A percentile compares a stretch with the other conserved stretches of the same genome.
Conservation (phyloP, 1,140 invertebrate genomes). For the Formica selysi region DNA sequence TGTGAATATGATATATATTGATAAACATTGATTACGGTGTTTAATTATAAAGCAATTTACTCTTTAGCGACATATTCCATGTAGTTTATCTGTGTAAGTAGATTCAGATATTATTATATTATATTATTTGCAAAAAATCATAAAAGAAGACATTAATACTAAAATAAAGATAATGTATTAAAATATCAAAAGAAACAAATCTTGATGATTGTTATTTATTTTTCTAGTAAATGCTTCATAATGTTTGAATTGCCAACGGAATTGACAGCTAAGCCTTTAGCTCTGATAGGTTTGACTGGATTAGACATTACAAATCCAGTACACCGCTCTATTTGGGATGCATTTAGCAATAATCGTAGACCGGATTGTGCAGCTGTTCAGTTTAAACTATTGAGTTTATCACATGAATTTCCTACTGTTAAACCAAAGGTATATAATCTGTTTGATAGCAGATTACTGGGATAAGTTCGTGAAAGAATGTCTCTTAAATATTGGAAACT, state of each 20-base stretch:
- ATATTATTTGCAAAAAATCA: too few relatives aligned
- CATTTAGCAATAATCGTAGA: slow-evolving; percentile 93
- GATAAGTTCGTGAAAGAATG: not conserved
- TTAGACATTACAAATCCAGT: slow-evolving; percentile 94
- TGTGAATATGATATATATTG: not conserved
- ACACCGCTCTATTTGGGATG: slow-evolving; percentile 97
- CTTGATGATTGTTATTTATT: not conserved
- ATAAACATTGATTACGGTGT: not conserved
- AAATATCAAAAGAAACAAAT: not conserved
- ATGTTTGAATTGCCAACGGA: slow-evolving; percentile 91
- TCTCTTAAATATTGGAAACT: not conserved
- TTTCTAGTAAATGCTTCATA: slow-evolving; percentile 20
- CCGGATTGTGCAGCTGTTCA: slow-evolving; percentile 93
- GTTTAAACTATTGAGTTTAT: slow-evolving; percentile 92
- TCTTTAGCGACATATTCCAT: slow-evolving; percentile 21
- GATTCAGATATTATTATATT: slow-evolving; percentile 14
- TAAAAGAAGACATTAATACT: not conserved
- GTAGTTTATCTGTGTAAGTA: slow-evolving; percentile 46
- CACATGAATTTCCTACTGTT: slow-evolving; percentile 95
- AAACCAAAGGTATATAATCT: slow-evolving; percentile 91
- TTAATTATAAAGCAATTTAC: not conserved
- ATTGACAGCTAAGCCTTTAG: slow-evolving; percentile 92
- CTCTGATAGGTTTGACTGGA: slow-evolving; percentile 94
- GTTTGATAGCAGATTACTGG: not conserved
- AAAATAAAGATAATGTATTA: not conserved